Base-by-base conservation (phyloP, 2,113 vertebrate genomes). In the Diadophis punctatus region DNA sequence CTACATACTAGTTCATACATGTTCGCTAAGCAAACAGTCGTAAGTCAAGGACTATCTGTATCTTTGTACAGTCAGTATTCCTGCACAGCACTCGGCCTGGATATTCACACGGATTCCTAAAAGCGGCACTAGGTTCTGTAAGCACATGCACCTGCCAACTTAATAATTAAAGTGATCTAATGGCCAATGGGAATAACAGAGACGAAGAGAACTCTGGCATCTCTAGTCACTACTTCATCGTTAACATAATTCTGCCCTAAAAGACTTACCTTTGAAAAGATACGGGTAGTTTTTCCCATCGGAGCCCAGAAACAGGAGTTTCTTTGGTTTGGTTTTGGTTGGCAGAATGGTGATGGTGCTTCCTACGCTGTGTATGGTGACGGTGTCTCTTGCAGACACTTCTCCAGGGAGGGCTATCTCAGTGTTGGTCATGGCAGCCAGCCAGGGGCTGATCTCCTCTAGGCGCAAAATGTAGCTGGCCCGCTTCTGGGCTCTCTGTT, bases 241-340 rank as follows among this genome's bases (percentile, higher is more conserved):
- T 30, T 55, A 34, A 74, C 23, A 14, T 1, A 48, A 46, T 90
- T 12, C 25, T 30, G 39, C 27, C 58, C 30, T 1, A 39, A 91
- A 92, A 74, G 86, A 27, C 88, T 91, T 94, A 99, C 99, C 99
- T 99, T 99, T 99, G 93, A 99, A 99, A 4, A 99, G 98, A 87
- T 99, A 99, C 0, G 99, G 99, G 94, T 99, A 99, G 96, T 97
- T 99, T 95, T 97, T 98, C 34, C 99, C 99, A 94, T 99, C 99
- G 4, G 99, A 99, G 80, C 99, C 99, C 80, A 98, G 94, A 96
- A 99, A 99, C 94, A 99, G 98, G 18, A 99, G 98, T 91, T 99
- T 99, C 97, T 99, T 99, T 23, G 99, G 99, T 93, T 99, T 99
- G 89, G 99, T 99, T 98, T 99, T 99, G 91, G 99, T 99, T 0